Evolutionary conservation across 2,113 vertebrate genomes (phyloP).

Genomic region (Pandion haliaetus): DNA sequence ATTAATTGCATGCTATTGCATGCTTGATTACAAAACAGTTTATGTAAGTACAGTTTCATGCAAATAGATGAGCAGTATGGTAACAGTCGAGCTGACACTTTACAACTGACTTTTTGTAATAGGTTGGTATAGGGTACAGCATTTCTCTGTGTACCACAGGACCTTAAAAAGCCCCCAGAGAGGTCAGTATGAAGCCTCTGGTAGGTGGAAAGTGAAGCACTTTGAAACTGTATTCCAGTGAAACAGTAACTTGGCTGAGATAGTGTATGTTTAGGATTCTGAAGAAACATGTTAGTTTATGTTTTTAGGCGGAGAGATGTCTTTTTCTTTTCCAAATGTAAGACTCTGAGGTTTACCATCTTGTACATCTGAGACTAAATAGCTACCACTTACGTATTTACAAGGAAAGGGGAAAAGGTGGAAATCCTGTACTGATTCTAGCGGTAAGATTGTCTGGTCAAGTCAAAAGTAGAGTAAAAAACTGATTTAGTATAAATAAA

Average conservation of each 20-base stretch:
- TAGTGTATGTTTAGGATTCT: background rate
- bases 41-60: constrained; percentile 55
- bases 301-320: background rate
- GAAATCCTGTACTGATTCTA: background rate
- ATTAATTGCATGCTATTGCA: background rate
- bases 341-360: background rate
- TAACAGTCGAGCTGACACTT: background rate
- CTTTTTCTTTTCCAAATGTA: background rate
- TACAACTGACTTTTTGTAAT: background rate
- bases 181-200: background rate
- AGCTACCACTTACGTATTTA: fast-evolving
- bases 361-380: background rate
- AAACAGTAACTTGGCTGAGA: background rate
- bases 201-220: background rate
- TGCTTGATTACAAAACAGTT: constrained; percentile 45
- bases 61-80: background rate
- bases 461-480: background rate
- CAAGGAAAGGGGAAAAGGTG: background rate
- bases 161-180: background rate
- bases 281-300: background rate
- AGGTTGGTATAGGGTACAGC: background rate
- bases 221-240: background rate
- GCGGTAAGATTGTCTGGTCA: background rate
- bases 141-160: fast-evolving
- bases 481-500: background rate